These are phyloP conservation scores for Eudemis profundana DNA, from an alignment of 2,888 invertebrate genomes.

Conservation along the genomic window DNA sequence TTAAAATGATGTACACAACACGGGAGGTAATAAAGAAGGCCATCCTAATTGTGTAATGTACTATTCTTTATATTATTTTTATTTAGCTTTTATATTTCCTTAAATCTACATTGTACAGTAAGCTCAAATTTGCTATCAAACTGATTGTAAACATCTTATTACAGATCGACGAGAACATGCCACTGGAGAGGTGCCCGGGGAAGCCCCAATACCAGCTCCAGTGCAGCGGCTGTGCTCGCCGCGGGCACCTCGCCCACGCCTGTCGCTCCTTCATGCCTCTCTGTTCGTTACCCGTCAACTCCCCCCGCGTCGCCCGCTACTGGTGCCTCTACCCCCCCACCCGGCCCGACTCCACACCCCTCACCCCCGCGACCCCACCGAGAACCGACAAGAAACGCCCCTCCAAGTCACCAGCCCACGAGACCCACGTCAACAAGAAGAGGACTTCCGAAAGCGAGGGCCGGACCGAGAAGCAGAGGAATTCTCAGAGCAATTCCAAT, in stretches of 20 bases:
- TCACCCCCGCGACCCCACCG: slow-evolving; percentile 44
- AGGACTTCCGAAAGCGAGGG: slow-evolving; percentile 50
- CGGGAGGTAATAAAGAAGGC: too few species aligned
- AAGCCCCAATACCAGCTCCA: slow-evolving; percentile 68
- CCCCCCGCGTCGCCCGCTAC: slow-evolving; percentile 71
- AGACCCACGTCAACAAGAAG: slow-evolving; percentile 66
- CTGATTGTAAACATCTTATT: slow-evolving; percentile 37
- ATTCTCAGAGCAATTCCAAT: slow-evolving; percentile 4
- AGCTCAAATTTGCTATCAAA: not conserved
- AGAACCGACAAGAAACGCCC: slow-evolving; percentile 62
- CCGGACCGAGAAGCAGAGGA: not conserved
- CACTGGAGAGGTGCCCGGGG: slow-evolving; percentile 63
- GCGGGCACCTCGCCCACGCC: slow-evolving; percentile 80
- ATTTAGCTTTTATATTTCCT: too few species aligned
- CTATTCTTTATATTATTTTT: too few species aligned
- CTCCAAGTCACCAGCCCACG: slow-evolving; percentile 74
- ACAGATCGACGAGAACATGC: slow-evolving; percentile 77
- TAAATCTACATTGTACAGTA: too few species aligned
- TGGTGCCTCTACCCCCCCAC: slow-evolving; percentile 57
- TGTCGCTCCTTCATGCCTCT: slow-evolving; percentile 73
- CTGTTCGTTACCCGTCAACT: slow-evolving; percentile 71
- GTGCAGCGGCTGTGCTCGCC: slow-evolving; percentile 85
- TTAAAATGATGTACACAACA: too few species aligned
- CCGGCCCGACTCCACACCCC: too few species aligned
- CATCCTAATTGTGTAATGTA: too few species aligned